Percentiles rank a stretch among this genome's conserved stretches.
These are phyloP conservation scores for Ladona fulva DNA, from an alignment of 1,140 invertebrate genomes.

Conservation along the genomic window DNA sequence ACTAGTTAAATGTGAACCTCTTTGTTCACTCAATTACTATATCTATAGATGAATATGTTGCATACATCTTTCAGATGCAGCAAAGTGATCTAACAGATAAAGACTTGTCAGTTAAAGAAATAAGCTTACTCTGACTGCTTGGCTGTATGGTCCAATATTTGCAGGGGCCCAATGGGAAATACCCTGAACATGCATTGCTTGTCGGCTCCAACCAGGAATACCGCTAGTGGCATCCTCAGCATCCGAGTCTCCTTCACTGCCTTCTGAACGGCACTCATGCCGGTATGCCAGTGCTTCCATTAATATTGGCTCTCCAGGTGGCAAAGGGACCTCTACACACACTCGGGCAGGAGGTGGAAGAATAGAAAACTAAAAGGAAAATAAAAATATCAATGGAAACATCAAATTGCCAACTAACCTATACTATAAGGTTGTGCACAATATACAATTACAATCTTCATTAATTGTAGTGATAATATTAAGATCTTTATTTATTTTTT, in stretches of 20 bases:
- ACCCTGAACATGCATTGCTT: constrained; percentile 86
- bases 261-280: background rate
- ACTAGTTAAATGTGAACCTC: too few species aligned
- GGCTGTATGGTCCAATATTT: constrained; percentile 92
- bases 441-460: too few species aligned
- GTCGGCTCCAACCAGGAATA: constrained; percentile 32
- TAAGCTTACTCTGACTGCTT: constrained; percentile 63
- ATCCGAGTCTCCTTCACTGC: constrained; percentile 21
- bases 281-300: constrained; percentile 67
- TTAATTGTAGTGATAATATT: too few species aligned
- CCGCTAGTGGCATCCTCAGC: constrained; percentile 24
- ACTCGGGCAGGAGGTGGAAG: constrained; percentile 79
- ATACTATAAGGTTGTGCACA: too few species aligned
- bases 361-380: constrained; percentile 27
- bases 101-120: too few species aligned
- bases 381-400: too few species aligned
- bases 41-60: too few species aligned
- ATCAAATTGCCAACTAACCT: too few species aligned
- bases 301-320: constrained; percentile 58
- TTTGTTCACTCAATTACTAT: too few species aligned
- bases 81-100: too few species aligned
- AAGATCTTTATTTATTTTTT: too few species aligned
- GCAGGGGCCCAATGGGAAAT: constrained; percentile 94
- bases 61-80: too few species aligned
- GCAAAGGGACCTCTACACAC: constrained; percentile 73